These are phyloP conservation scores for Epistrophella euchroma DNA, from an alignment of 2,888 invertebrate genomes.

Conservation along the genomic window DNA sequence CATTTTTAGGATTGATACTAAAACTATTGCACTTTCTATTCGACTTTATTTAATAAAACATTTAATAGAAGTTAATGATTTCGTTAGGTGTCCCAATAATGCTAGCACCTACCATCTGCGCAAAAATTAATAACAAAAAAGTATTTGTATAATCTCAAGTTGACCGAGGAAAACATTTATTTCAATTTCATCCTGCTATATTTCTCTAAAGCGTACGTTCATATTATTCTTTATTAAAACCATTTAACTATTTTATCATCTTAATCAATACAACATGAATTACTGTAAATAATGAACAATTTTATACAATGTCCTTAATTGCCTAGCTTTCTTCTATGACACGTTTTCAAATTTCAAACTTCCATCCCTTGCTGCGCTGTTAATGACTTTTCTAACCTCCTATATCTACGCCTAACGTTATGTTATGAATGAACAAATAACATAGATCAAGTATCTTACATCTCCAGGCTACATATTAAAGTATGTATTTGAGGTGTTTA, in stretches of 20 bases:
- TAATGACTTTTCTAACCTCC: slow-evolving; percentile 3
- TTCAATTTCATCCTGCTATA: background rate
- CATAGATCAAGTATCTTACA: slow-evolving; percentile 34
- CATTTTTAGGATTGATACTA: no score
- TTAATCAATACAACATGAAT: background rate
- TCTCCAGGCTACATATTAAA: slow-evolving; percentile 44
- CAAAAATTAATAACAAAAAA: no score
- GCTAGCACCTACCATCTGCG: no score
- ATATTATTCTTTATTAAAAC: background rate
- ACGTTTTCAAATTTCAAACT: slow-evolving; percentile 2
- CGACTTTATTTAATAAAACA: no score
- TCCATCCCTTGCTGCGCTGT: background rate
- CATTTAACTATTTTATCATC: background rate
- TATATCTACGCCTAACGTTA: background rate
- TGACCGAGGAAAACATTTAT: no score
- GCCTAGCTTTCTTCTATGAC: background rate
- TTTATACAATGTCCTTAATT: slow-evolving; percentile 17
- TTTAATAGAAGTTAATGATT: no score
- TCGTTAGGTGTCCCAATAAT: no score
- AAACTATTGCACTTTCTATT: no score
- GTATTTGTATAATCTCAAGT: background rate
- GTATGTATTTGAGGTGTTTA: slow-evolving; percentile 36
- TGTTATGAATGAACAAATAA: slow-evolving; percentile 34
- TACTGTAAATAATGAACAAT: background rate
- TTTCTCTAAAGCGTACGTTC: background rate